A percentile compares a stretch with the other conserved stretches of the same genome.
Conservation (phyloP, 2,888 invertebrate genomes). For the Perithous albicinctus region DNA sequence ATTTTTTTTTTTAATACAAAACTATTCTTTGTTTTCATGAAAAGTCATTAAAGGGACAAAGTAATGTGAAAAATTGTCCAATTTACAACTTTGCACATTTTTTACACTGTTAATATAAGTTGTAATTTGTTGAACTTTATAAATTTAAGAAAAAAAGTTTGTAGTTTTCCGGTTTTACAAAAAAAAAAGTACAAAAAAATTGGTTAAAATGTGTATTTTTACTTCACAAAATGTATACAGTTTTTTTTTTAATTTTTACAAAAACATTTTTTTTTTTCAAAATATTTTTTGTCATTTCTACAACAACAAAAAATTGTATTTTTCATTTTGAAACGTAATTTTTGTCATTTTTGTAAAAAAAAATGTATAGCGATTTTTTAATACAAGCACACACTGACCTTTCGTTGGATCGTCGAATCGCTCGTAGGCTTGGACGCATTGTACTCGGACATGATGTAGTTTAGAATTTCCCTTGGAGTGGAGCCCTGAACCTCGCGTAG, state of each 20-base stretch:
- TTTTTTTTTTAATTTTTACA: neutral
- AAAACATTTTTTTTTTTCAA: too few relatives aligned
- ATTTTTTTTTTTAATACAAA: conserved; percentile 10
- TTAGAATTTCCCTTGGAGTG: conserved; percentile 80
- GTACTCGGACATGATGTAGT: conserved; percentile 79
- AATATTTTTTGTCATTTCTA: too few relatives aligned
- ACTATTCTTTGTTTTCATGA: conserved; percentile 3
- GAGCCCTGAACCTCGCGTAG: conserved; percentile 80
- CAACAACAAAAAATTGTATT: too few relatives aligned
- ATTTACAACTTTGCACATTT: neutral
- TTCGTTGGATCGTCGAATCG: conserved; percentile 72
- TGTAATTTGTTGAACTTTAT: too few relatives aligned
- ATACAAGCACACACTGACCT: conserved; percentile 71
- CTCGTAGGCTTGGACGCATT: conserved; percentile 70
- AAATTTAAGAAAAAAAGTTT: neutral
- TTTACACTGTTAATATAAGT: neutral
- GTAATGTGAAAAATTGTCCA: neutral
- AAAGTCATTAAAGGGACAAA: neutral
- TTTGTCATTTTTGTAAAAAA: too few relatives aligned
- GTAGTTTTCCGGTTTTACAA: too few relatives aligned
- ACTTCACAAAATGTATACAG: neutral
- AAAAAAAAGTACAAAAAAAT: too few relatives aligned
- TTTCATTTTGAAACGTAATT: too few relatives aligned
- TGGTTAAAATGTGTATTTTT: neutral
- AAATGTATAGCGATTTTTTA: neutral